A percentile compares a stretch with the other conserved stretches of the same genome.
phyloP scores from a whole-genome alignment of 2,113 vertebrate genomes.

The Cebus imitator region DNA sequence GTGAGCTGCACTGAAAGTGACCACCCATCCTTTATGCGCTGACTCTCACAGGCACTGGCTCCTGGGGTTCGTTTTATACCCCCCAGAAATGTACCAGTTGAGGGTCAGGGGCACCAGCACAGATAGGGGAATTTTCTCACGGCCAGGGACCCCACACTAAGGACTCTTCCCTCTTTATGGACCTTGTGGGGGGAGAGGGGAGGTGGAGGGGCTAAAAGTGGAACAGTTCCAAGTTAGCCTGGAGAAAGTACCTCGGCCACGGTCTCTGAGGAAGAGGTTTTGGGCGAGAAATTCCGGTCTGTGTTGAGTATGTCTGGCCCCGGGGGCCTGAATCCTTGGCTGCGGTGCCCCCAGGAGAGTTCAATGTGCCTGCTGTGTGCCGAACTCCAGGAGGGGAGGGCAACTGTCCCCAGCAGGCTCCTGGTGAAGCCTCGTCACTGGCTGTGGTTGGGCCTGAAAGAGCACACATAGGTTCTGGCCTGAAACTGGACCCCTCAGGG shows the following conservation, averaged over 20 bases:
- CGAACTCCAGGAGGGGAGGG: background rate
- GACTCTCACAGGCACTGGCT: fast-evolving
- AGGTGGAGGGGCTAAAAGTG: fast-evolving
- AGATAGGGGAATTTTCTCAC: background rate
- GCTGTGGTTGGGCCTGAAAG: background rate
- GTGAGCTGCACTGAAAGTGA: too few relatives aligned
- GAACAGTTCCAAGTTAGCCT: fast-evolving
- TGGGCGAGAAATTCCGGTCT: too few relatives aligned
- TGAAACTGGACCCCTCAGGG: background rate
- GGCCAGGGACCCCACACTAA: background rate
- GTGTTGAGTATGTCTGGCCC: background rate
- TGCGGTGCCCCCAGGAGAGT: background rate
- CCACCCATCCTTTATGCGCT: fast-evolving
- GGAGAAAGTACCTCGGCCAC: too few relatives aligned
- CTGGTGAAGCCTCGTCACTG: too few relatives aligned
- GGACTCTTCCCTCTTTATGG: background rate
- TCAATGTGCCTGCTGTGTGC: fast-evolving
- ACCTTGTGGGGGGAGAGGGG: background rate
- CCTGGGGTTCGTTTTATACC: background rate
- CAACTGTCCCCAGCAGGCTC: fast-evolving
- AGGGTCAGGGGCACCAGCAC: too few relatives aligned
- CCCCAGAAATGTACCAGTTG: background rate
- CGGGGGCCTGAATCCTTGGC: background rate
- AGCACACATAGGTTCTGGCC: fast-evolving
- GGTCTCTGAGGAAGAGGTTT: background rate